Conservation (phyloP, 2,888 invertebrate species). For the Horisme vitalbata region DNA sequence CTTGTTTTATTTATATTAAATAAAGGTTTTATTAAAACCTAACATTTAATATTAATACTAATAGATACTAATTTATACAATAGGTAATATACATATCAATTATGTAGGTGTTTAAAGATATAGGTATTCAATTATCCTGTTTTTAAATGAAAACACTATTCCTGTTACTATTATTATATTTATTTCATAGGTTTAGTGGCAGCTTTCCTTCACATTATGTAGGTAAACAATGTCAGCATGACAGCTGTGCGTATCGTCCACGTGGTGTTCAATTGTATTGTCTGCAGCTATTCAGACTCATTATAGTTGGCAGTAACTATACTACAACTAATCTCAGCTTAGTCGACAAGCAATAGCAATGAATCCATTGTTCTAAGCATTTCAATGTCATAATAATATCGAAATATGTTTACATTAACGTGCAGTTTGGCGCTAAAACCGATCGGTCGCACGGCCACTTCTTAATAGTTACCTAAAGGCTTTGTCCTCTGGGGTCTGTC, state of each 20-base stretch:
- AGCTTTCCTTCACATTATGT: too few relatives aligned
- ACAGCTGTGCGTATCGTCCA: conserved; percentile 29
- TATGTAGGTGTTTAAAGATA: too few relatives aligned
- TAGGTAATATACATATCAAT: too few relatives aligned
- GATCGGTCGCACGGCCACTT: conserved; percentile 37
- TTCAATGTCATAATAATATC: conserved; percentile 35
- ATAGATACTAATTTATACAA: too few relatives aligned
- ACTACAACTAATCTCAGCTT: conserved; percentile 22
- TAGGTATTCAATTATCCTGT: conserved; percentile 13
- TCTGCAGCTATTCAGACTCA: conserved; percentile 7
- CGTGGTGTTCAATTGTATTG: conserved; percentile 26
- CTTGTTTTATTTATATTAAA: too few relatives aligned
- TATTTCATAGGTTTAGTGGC: too few relatives aligned
- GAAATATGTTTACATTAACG: conserved; percentile 55
- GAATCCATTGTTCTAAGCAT: conserved; percentile 36
- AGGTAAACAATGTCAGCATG: conserved; percentile 18
- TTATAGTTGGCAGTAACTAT: conserved; percentile 14
- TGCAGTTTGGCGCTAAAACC: conserved; percentile 43
- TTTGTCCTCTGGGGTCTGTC: conserved; percentile 71
- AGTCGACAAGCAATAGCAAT: conserved; percentile 30
- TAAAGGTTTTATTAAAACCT: too few relatives aligned
- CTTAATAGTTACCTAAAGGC: conserved; percentile 78
- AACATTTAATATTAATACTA: too few relatives aligned
- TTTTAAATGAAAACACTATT: neutral
- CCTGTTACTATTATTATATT: neutral